Base-by-base conservation (phyloP, 2,888 invertebrate species). In the Leptopilina drosophilae region DNA sequence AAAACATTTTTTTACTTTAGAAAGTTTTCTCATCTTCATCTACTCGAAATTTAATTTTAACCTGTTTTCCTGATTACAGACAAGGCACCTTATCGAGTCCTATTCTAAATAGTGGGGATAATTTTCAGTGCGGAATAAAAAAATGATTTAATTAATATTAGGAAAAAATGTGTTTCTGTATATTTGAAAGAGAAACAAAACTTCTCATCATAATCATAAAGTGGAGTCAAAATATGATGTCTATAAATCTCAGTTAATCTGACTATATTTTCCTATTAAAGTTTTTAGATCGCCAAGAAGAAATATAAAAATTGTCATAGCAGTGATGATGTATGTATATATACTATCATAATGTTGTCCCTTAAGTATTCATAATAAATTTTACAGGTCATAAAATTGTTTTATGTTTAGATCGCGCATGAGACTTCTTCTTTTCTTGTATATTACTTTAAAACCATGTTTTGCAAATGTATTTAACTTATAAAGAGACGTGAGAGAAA, bases 241-340 rank as follows among this genome's bases (percentile, higher is more conserved):
- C n/a, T n/a, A 59, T 59, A 62, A 62, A 62, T 62, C 62, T 20
- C 20, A 6, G 62, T 62, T 62, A 62, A 62, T 62, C 62, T 15
- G 9, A 20, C 15, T 62, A 20, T 20, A 9, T 62, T 62, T 62
- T 62, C 20, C 59, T 62, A 6, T 20, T 62, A 9, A 8, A 62
- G 9, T 62, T 62, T 62, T 62, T 62, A 15, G 15, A 62, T 8
- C 20, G 15, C 9, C 62, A 62, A 3, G 9, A 9, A 9, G 15
- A 62, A 62, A 62, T 20, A 62, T 62, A 59, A 59, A n/a, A 62
- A 20, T 20, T 62, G 8, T 62, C 15, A 20, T n/a, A 15, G 20
- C n/a, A 20, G 20, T 62, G 62, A 8, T 62, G 42, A 42, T 42
- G 42, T 42, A 59, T 7, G 15, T 59, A 7, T 62, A 62, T n/a